These are phyloP conservation scores for Tipula helvola DNA, from an alignment of 2,888 invertebrate genomes.

Conservation along the genomic window DNA sequence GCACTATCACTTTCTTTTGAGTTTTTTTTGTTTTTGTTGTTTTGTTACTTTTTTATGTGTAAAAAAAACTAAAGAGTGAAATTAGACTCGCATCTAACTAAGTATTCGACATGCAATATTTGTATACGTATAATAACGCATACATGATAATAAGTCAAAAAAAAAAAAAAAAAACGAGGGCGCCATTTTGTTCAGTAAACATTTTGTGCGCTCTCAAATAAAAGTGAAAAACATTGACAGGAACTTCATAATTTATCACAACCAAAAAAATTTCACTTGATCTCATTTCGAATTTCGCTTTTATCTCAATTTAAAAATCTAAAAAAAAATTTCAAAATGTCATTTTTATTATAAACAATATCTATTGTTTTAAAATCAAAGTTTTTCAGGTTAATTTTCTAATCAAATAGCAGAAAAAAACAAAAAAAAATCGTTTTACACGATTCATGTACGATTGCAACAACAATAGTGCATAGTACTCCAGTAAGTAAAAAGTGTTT, in stretches of 20 bases:
- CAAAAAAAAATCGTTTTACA: not conserved
- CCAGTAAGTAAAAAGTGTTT: not conserved
- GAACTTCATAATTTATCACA: not conserved
- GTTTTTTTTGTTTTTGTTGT: not conserved
- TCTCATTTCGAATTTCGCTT: not conserved
- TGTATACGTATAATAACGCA: not conserved
- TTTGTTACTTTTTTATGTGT: not conserved
- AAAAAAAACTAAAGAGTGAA: not conserved
- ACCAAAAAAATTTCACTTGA: not conserved
- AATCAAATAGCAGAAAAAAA: not conserved
- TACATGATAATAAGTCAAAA: too few relatives aligned
- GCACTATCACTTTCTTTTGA: conserved; percentile 4
- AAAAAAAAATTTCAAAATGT: not conserved
- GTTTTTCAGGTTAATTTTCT: not conserved
- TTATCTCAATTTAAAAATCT: not conserved
- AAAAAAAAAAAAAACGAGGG: not conserved
- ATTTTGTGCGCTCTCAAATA: not conserved
- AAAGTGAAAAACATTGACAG: not conserved
- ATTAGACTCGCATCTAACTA: not conserved
- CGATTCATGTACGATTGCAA: not conserved
- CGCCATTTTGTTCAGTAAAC: not conserved
- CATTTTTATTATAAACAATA: not conserved
- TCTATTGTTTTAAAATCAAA: not conserved
- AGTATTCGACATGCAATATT: not conserved
- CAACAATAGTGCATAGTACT: not conserved